phyloP scores from a whole-genome alignment of 2,888 invertebrate species.

The Invenusta paracnida region DNA sequence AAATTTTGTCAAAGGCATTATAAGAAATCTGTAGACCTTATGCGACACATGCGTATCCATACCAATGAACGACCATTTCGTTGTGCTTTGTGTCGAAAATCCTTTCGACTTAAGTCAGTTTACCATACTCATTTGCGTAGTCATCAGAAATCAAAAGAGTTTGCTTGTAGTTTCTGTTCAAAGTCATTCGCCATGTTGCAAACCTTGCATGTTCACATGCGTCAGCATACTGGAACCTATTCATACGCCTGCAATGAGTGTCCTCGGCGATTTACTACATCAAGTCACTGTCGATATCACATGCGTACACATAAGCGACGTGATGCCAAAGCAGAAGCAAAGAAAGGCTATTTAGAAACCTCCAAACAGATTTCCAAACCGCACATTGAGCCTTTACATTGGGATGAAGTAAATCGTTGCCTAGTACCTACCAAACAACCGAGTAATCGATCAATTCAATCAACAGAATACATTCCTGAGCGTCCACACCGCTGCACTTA shows the following conservation, averaged over 20 bases:
- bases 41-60: slow-evolving; percentile 34
- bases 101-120: slow-evolving; percentile 33
- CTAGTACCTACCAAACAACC: not conserved
- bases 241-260: slow-evolving; percentile 25
- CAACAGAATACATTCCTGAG: not conserved
- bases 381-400: not conserved
- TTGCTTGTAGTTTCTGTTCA: slow-evolving; percentile 20
- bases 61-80: slow-evolving; percentile 38
- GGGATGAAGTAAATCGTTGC: not conserved
- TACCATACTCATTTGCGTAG: slow-evolving; percentile 31
- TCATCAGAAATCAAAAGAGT: slow-evolving; percentile 33
- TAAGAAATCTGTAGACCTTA: slow-evolving; percentile 35
- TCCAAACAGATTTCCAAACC: not conserved
- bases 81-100: slow-evolving; percentile 35
- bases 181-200: slow-evolving; percentile 37
- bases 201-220: slow-evolving; percentile 32
- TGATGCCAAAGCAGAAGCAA: not conserved
- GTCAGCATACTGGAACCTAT: slow-evolving; percentile 13
- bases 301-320: not conserved
- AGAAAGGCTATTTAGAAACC: not conserved
- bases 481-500: slow-evolving; percentile 12
- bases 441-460: not conserved
- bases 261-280: slow-evolving; percentile 27
- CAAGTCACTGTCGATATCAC: slow-evolving; percentile 34
- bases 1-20: slow-evolving; percentile 24